phyloP scores from a whole-genome alignment of 1,140 invertebrate species.

The Drosophila bocqueti region DNA sequence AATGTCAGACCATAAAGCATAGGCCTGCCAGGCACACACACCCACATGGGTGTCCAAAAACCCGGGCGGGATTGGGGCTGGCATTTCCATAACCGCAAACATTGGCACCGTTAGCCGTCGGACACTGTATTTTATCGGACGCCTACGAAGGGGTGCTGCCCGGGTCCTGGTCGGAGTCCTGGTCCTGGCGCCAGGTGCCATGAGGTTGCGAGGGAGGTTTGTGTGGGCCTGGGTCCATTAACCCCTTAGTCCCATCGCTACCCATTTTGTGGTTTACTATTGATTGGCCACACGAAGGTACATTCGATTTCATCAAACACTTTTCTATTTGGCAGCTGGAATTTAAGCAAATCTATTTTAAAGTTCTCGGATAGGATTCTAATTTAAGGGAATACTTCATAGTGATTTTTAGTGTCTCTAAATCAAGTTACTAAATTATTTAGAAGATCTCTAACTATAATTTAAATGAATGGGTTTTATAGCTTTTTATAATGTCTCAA shows the following conservation, averaged over 20 bases:
- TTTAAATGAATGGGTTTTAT: too few relatives aligned
- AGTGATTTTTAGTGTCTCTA: not conserved
- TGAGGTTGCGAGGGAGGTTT: not conserved
- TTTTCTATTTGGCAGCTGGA: not conserved
- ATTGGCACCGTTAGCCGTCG: conserved; percentile 21
- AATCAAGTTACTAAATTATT: not conserved
- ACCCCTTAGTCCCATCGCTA: not conserved
- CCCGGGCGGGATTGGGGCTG: conserved; percentile 19
- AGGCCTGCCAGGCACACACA: conserved; percentile 44
- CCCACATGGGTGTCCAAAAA: conserved; percentile 8
- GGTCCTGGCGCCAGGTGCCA: conserved; percentile 29
- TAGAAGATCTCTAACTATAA: too few relatives aligned
- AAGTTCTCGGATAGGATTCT: not conserved
- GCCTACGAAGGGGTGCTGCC: conserved; percentile 28
- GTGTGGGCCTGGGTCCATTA: conserved; percentile 4
- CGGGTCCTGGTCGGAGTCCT: not conserved
- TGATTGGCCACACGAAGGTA: conserved; percentile 11
- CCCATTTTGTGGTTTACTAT: not conserved
- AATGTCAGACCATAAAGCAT: conserved; percentile 76
- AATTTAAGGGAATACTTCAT: not conserved
- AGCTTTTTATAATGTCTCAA: too few relatives aligned
- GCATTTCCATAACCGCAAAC: conserved; percentile 45
- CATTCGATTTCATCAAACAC: conserved; percentile 10
- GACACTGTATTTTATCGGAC: conserved; percentile 50
- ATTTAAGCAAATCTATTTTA: not conserved